Percentiles rank a stretch among this genome's conserved stretches.
Evolutionary conservation across 2,797 vertebrate species (phyloP).

Genomic region (Macroramphosus scolopax): DNA sequence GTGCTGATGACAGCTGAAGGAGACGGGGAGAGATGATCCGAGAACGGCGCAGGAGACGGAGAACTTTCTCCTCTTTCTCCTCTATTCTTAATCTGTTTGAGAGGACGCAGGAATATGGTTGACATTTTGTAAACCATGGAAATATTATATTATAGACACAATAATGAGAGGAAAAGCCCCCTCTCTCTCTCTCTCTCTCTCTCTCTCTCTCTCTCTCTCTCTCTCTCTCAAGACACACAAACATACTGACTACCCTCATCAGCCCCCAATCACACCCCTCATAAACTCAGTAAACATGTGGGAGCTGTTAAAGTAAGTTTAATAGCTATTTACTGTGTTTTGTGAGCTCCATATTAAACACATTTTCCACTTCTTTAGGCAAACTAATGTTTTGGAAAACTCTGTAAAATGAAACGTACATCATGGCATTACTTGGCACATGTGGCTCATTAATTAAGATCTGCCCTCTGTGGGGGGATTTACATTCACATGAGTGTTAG

Average conservation of each 20-base stretch:
- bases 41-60: conserved; percentile 44
- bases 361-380: conserved; percentile 80
- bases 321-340: conserved; percentile 83
- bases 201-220: too few species aligned
- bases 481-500: too few species aligned
- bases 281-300: conserved; percentile 82
- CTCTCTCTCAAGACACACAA: conserved; percentile 6
- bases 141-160: conserved; percentile 37
- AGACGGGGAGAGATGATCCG: conserved; percentile 37
- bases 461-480: conserved; percentile 35
- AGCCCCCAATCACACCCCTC: conserved; percentile 71
- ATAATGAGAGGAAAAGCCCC: conserved; percentile 40
- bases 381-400: conserved; percentile 81
- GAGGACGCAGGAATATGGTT: conserved; percentile 53
- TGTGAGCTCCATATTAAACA: conserved; percentile 78
- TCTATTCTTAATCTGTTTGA: conserved; percentile 61
- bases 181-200: too few species aligned
- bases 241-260: conserved; percentile 48
- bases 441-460: conserved; percentile 56
- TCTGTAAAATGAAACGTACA: conserved; percentile 69
- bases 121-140: conserved; percentile 44
- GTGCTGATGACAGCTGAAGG: conserved; percentile 70
- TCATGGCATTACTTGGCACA: conserved; percentile 69
- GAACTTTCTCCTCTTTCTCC: conserved; percentile 55
- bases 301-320: conserved; percentile 76